Conservation (phyloP, 2,797 vertebrate species). For the Simalia tracyae region DNA sequence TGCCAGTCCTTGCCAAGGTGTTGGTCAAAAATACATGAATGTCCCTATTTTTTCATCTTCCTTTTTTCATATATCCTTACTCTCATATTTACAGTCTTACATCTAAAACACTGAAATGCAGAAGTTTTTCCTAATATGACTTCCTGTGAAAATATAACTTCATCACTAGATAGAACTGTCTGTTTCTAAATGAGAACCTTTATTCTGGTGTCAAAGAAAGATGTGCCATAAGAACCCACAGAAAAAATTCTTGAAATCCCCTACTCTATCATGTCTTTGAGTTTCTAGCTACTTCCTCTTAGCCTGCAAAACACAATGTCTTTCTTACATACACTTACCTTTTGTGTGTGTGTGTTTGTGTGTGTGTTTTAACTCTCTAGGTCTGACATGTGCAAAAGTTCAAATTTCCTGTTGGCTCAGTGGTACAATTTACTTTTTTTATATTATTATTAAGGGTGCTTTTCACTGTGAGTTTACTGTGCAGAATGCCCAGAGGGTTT, state of each 20-base stretch:
- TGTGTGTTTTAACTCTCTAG: conserved; percentile 56
- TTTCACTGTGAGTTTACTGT: conserved; percentile 75
- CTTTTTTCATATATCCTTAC: conserved; percentile 61
- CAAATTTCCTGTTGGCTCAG: conserved; percentile 81
- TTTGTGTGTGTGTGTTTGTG: conserved; percentile 61
- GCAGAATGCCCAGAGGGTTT: conserved; percentile 73
- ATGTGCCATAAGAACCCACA: conserved; percentile 23
- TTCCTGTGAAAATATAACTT: conserved; percentile 12
- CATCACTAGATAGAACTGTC: conserved; percentile 22
- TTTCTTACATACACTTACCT: conserved; percentile 65
- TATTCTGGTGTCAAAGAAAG: conserved; percentile 28
- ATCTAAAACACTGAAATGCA: conserved; percentile 51
- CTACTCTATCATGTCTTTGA: conserved; percentile 30
- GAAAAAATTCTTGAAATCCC: conserved; percentile 45
- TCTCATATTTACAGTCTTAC: conserved; percentile 45
- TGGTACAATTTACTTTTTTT: conserved; percentile 76
- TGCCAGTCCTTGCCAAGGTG: conserved; percentile 69
- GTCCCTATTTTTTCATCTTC: conserved; percentile 67
- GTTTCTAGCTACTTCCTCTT: conserved; percentile 36
- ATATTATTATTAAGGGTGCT: conserved; percentile 73
- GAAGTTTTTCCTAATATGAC: conserved; percentile 43
- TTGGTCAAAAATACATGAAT: conserved; percentile 70
- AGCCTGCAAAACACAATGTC: conserved; percentile 46
- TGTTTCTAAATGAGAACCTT: conserved; percentile 27
- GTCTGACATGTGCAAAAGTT: conserved; percentile 71